Percentiles rank a stretch among this genome's conserved stretches.
These are phyloP conservation scores for Clarias gariepinus DNA, from an alignment of 2,113 vertebrate genomes.

Conservation along the genomic window DNA sequence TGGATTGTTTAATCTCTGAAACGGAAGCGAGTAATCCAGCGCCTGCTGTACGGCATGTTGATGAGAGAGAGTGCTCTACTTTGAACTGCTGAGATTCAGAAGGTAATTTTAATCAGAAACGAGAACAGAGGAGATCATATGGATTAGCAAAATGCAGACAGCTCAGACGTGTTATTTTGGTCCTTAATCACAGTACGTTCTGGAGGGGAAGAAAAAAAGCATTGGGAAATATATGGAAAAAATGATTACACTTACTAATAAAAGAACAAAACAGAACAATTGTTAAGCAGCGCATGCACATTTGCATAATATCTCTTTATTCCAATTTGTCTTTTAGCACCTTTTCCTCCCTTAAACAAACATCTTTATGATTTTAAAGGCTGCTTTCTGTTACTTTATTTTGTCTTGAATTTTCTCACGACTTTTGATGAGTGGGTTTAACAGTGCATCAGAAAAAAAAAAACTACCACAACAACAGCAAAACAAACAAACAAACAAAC, in stretches of 20 bases:
- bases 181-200: neutral
- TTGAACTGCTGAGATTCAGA: neutral
- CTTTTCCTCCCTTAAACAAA: neutral
- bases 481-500: neutral
- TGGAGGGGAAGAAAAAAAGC: neutral
- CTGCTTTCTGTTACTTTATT: neutral
- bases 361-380: neutral
- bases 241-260: neutral
- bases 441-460: neutral
- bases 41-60: neutral
- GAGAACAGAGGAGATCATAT: neutral
- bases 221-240: neutral
- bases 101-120: neutral
- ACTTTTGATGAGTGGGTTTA: neutral
- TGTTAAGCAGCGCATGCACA: neutral
- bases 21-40: neutral
- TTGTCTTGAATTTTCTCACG: neutral
- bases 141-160: neutral
- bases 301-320: neutral
- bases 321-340: neutral
- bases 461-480: neutral
- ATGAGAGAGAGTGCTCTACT: neutral
- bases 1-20: neutral
- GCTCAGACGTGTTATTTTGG: neutral
- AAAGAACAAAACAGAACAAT: neutral